Conservation (phyloP, 2,888 invertebrate species). For the Dynastes maya region DNA sequence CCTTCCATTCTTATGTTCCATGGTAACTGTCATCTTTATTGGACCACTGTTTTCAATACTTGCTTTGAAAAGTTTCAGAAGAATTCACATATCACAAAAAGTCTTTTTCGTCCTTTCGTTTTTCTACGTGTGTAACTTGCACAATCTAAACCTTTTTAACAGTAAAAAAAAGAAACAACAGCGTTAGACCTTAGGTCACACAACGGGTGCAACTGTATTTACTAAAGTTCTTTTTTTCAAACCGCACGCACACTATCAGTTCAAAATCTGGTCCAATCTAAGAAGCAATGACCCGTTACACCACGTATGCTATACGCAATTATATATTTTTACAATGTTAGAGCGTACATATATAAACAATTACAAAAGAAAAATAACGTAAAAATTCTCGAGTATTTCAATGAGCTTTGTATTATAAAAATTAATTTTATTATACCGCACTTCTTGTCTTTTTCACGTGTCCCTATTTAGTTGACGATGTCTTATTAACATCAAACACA, state of each 20-base stretch:
- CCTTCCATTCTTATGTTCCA: slow-evolving; percentile 71
- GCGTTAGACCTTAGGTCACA: slow-evolving; percentile 50
- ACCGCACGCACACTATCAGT: slow-evolving; percentile 1
- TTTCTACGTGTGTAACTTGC: not conserved
- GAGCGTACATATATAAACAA: too few species aligned
- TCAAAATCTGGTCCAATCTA: slow-evolving; percentile 48
- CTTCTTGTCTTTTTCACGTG: too few species aligned
- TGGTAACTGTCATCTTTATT: slow-evolving; percentile 69
- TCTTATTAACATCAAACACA: not conserved
- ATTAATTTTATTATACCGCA: too few species aligned
- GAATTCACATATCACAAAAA: slow-evolving; percentile 47
- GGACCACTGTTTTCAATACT: slow-evolving; percentile 5
- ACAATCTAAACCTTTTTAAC: slow-evolving; percentile 49
- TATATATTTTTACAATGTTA: not conserved
- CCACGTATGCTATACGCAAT: not conserved
- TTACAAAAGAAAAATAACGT: not conserved
- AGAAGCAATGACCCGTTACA: slow-evolving; percentile 45
- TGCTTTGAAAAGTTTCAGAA: too few species aligned
- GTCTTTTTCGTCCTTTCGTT: slow-evolving; percentile 14
- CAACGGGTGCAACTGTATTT: not conserved
- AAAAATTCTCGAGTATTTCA: not conserved
- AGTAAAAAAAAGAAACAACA: slow-evolving; percentile 41
- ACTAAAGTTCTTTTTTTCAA: too few species aligned
- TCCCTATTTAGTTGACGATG: not conserved
- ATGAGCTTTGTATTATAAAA: not conserved